phyloP scores from a whole-genome alignment of 2,888 invertebrate species.

The Stenotaenia linearis region DNA sequence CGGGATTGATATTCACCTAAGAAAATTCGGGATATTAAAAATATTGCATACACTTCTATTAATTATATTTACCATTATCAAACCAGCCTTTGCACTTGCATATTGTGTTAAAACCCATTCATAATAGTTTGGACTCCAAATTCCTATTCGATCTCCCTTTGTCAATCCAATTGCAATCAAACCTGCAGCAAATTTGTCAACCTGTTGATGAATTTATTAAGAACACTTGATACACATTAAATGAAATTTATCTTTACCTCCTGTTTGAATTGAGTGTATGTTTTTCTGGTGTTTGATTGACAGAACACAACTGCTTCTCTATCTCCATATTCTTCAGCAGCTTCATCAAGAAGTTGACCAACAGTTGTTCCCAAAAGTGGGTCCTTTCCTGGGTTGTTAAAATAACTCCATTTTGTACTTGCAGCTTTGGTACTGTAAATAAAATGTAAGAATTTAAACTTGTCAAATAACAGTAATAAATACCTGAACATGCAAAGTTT shows the following conservation, averaged over 20 bases:
- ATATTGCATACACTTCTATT: not conserved
- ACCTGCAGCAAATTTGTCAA: conserved; percentile 65
- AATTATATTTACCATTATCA: conserved; percentile 57
- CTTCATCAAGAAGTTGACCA: conserved; percentile 55
- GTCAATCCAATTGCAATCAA: conserved; percentile 62
- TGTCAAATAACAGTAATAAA: not conserved
- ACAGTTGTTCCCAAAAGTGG: conserved; percentile 55
- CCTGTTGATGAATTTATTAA: conserved; percentile 49
- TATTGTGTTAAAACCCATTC: conserved; percentile 70
- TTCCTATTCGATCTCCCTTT: conserved; percentile 66
- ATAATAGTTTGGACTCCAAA: conserved; percentile 71
- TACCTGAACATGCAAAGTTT: too few species aligned
- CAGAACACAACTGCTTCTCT: conserved; percentile 56
- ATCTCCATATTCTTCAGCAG: conserved; percentile 54
- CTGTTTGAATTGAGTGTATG: conserved; percentile 52
- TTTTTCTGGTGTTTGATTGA: conserved; percentile 53
- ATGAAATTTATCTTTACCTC: conserved; percentile 43
- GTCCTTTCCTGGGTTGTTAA: conserved; percentile 39
- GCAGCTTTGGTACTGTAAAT: not conserved
- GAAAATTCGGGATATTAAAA: not conserved
- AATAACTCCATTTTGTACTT: conserved; percentile 8
- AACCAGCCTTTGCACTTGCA: conserved; percentile 65
- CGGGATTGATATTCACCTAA: conserved; percentile 72
- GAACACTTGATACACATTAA: not conserved
- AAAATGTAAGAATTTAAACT: not conserved